Conservation (phyloP, 2,888 invertebrate species). For the Argyresthia goedartella region DNA sequence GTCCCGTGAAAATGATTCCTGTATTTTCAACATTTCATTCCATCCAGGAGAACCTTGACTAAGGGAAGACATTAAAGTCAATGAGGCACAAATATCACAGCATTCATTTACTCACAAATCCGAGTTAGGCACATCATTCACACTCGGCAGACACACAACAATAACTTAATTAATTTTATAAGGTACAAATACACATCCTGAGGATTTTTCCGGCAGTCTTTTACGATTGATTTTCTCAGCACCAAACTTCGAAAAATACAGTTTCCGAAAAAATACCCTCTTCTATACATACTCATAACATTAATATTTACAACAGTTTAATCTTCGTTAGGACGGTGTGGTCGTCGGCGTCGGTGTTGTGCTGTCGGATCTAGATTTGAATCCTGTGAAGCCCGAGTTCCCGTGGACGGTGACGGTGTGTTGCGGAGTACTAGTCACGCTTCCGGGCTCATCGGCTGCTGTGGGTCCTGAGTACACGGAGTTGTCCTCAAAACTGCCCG, state of each 20-base stretch:
- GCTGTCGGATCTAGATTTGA: slow-evolving; percentile 38
- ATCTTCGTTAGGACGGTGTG: too few relatives aligned
- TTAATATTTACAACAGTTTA: background rate
- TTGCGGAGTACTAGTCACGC: slow-evolving; percentile 19
- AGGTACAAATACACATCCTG: background rate
- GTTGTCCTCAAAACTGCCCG: slow-evolving; percentile 26
- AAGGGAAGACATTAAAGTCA: too few relatives aligned
- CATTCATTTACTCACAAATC: slow-evolving; percentile 43
- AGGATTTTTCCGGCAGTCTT: background rate
- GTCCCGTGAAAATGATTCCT: too few relatives aligned
- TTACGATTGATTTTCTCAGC: too few relatives aligned
- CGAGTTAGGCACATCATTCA: slow-evolving; percentile 10
- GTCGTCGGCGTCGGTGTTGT: slow-evolving; percentile 2
- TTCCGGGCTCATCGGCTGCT: slow-evolving; percentile 8
- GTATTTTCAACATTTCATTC: too few relatives aligned
- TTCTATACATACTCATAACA: too few relatives aligned
- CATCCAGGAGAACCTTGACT: too few relatives aligned
- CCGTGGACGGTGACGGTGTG: slow-evolving; percentile 41
- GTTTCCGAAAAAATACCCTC: too few relatives aligned
- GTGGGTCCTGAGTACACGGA: slow-evolving; percentile 11
- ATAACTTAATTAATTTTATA: slow-evolving; percentile 23
- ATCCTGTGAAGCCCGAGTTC: slow-evolving; percentile 37
- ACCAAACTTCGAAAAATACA: too few relatives aligned
- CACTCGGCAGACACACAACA: slow-evolving; percentile 24
- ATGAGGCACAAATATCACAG: slow-evolving; percentile 36